Evolutionary conservation across 2,888 invertebrate species (phyloP).

Genomic region (Drosophila affinis): DNA sequence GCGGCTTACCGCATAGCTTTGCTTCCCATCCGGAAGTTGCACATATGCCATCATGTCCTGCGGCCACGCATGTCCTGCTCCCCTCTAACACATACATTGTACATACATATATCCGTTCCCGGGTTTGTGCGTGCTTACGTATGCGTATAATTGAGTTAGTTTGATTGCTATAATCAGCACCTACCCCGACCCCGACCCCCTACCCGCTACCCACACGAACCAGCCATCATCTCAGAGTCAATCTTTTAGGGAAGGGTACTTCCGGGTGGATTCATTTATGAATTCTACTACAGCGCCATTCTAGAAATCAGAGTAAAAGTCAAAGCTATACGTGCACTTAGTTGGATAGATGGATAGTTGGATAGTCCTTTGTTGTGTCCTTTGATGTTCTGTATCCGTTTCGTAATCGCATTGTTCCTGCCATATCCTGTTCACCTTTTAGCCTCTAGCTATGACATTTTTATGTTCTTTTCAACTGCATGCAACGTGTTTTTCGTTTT

Average conservation of each 20-base stretch:
- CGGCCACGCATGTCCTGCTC: conserved; percentile 39
- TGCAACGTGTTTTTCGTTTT: conserved; percentile 1
- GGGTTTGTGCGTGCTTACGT: conserved; percentile 48
- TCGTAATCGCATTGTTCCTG: not conserved
- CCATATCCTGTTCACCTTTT: not conserved
- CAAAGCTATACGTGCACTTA: no score
- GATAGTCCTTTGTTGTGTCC: not conserved
- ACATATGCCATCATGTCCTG: conserved; percentile 64
- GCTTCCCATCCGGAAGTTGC: conserved; percentile 59
- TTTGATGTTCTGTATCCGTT: not conserved
- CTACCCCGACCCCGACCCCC: not conserved
- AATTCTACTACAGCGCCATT: not conserved
- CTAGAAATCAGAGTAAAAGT: no score
- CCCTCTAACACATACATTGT: not conserved
- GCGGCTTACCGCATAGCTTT: conserved; percentile 70
- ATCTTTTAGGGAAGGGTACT: conserved; percentile 5
- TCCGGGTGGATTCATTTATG: not conserved
- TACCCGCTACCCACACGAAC: no score
- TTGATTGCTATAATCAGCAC: conserved; percentile 56
- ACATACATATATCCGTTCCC: not conserved
- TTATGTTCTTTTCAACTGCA: not conserved
- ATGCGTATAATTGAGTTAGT: conserved; percentile 71
- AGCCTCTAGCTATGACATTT: not conserved
- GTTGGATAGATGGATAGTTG: not conserved
- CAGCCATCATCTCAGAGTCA: not conserved